phyloP scores from a whole-genome alignment of 2,797 vertebrate genomes.

The Bucorvus abyssinicus region DNA sequence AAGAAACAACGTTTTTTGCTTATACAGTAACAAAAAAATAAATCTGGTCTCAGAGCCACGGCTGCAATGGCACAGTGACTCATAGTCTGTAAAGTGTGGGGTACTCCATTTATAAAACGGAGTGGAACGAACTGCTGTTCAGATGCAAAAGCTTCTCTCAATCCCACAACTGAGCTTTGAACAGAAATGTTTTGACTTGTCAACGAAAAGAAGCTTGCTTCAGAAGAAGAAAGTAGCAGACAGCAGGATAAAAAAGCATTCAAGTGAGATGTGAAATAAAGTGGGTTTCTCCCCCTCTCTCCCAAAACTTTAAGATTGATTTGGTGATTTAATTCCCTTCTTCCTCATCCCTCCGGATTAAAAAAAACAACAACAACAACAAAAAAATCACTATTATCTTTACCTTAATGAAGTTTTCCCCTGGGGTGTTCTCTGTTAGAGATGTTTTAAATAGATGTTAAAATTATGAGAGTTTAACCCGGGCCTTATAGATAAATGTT shows the following conservation, averaged over 20 bases:
- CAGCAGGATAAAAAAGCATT: not conserved
- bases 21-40: not conserved
- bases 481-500: not conserved
- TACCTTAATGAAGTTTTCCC: not conserved
- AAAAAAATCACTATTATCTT: not conserved
- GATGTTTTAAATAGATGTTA: not conserved
- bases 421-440: not conserved
- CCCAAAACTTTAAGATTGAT: not conserved
- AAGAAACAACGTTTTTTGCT: not conserved
- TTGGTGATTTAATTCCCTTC: not conserved
- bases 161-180: not conserved
- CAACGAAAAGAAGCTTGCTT: not conserved
- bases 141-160: conserved; percentile 13
- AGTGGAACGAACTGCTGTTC: conserved; percentile 19
- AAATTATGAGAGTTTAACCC: not conserved
- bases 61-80: conserved; percentile 49
- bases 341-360: not conserved
- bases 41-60: conserved; percentile 14
- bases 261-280: not conserved
- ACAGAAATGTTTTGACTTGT: conserved; percentile 19
- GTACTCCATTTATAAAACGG: conserved; percentile 34
- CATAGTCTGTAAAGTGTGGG: conserved; percentile 40
- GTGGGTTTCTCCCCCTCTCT: rapidly evolving
- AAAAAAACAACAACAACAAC: not conserved
- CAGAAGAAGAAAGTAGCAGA: not conserved